phyloP scores from a whole-genome alignment of 2,888 invertebrate genomes.

The Acanthosepion pharaonis region DNA sequence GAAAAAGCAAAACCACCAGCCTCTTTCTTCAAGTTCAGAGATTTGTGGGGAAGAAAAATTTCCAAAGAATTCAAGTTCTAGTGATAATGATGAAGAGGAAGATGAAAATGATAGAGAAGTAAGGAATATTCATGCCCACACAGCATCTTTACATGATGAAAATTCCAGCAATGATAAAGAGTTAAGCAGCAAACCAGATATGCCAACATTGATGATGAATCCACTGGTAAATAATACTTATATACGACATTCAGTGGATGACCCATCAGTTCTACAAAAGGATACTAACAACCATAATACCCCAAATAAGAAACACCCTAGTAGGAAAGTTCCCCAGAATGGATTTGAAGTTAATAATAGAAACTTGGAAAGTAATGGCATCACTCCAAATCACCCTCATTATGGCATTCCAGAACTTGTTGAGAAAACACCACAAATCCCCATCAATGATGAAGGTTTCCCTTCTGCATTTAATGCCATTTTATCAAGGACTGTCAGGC shows the following conservation, averaged over 20 bases:
- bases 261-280: not conserved
- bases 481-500: not conserved
- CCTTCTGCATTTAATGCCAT: constrained; percentile 42
- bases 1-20: not conserved
- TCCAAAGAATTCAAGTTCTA: not conserved
- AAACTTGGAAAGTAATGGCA: not conserved
- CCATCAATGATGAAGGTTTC: not conserved
- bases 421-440: not conserved
- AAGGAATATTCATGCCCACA: not conserved
- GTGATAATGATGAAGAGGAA: not conserved
- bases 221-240: constrained; percentile 2
- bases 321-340: not conserved
- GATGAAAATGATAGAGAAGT: constrained; percentile 43
- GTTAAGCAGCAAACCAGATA: not conserved
- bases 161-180: not conserved
- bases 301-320: not conserved
- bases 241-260: constrained; percentile 8
- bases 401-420: constrained; percentile 43
- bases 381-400: not conserved
- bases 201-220: not conserved
- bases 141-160: not conserved
- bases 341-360: not conserved
- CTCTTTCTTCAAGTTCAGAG: not conserved
- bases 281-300: not conserved
- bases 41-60: not conserved